Evolutionary conservation across 2,797 vertebrate genomes (phyloP).

Genomic region (Sternotherus odoratus): DNA sequence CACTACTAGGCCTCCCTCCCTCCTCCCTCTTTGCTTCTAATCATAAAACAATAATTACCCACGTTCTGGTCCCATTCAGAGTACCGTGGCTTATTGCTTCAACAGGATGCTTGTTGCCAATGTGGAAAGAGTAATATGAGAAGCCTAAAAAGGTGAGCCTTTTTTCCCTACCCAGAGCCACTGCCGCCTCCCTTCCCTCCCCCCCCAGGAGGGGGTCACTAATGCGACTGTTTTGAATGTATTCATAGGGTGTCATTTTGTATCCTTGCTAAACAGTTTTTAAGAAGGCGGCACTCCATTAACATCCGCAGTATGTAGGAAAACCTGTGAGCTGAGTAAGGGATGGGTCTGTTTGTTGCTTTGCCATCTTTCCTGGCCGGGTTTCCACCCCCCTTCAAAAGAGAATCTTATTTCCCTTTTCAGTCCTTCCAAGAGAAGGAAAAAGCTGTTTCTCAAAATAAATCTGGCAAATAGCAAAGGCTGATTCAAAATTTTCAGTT

Average conservation of each 20-base stretch:
- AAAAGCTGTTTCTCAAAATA: constrained; percentile 52
- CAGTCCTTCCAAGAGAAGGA: constrained; percentile 27
- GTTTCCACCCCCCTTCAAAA: not conserved
- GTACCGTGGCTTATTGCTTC: not conserved
- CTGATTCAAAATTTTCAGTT: constrained; percentile 43
- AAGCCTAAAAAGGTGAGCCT: not conserved
- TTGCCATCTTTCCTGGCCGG: constrained; percentile 9
- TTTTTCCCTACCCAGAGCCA: not conserved
- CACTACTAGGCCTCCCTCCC: not conserved
- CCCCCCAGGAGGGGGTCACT: not conserved
- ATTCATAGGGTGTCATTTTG: not conserved
- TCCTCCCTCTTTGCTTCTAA: not conserved
- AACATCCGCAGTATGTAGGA: not conserved
- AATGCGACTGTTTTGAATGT: not conserved
- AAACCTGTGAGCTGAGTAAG: constrained; percentile 7
- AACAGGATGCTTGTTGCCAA: not conserved
- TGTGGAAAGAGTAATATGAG: not conserved
- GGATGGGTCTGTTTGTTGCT: not conserved
- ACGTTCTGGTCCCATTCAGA: not conserved
- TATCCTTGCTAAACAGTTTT: not conserved
- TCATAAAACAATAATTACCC: not conserved
- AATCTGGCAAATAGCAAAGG: constrained; percentile 30
- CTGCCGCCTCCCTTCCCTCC: too few relatives aligned
- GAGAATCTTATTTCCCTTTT: not conserved
- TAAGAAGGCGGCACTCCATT: not conserved